A percentile compares a stretch with the other conserved stretches of the same genome.
These are phyloP conservation scores for Mastomys natalensis DNA, from an alignment of 2,113 vertebrate species.

Conservation along the genomic window DNA sequence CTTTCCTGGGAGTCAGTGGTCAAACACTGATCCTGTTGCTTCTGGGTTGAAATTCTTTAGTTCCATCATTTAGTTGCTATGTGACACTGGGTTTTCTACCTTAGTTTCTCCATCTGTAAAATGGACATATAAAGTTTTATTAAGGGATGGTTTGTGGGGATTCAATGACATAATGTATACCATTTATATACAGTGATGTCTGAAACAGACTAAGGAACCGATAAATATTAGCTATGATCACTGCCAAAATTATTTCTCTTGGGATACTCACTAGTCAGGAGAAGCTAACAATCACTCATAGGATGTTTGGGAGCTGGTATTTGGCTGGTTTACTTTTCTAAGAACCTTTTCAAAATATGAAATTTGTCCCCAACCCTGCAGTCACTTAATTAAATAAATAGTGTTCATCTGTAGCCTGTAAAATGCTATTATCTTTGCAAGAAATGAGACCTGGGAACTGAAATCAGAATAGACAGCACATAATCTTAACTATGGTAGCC, in stretches of 20 bases:
- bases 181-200: background rate
- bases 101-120: conserved; percentile 25
- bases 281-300: background rate
- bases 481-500: background rate
- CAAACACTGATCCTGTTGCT: background rate
- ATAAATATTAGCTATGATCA: conserved; percentile 31
- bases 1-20: background rate
- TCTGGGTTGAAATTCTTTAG: background rate
- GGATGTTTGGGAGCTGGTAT: background rate
- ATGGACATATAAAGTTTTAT: background rate
- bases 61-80: background rate
- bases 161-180: background rate
- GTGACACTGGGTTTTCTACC: background rate
- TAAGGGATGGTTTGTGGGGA: background rate
- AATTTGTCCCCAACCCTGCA: background rate
- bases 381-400: conserved; percentile 6
- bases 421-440: background rate
- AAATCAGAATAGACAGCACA: background rate
- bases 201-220: background rate
- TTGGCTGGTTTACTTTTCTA: background rate
- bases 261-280: background rate
- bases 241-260: background rate
- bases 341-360: background rate
- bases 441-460: background rate
- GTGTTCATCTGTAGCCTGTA: background rate